Evolutionary conservation across 2,888 invertebrate species (phyloP).

Genomic region (Cryptus armator): DNA sequence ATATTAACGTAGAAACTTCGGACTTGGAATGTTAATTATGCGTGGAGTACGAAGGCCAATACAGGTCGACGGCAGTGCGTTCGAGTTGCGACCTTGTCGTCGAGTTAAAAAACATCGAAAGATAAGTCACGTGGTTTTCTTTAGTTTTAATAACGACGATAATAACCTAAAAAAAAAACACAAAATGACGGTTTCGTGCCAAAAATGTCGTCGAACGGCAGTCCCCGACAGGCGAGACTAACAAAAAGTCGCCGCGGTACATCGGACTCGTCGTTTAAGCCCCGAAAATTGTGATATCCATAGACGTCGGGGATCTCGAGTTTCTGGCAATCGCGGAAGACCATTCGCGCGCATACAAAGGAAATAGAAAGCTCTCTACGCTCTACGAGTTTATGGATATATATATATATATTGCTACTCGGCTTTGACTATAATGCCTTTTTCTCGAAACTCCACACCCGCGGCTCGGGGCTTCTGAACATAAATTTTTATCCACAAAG

Average conservation of each 20-base stretch:
- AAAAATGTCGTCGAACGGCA: constrained; percentile 3
- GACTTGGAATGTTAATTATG: constrained; percentile 1
- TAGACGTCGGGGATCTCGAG: not conserved
- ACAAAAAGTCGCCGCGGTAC: constrained; percentile 1
- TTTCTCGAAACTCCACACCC: not conserved
- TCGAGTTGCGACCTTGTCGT: not conserved
- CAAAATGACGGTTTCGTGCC: not conserved
- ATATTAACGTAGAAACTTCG: not conserved
- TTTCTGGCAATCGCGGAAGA: not conserved
- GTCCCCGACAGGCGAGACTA: not conserved
- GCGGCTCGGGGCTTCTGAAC: not conserved
- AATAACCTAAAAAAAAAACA: not conserved
- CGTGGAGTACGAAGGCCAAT: not conserved
- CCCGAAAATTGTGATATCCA: not conserved
- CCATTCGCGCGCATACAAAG: constrained; percentile 13
- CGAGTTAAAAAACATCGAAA: not conserved
- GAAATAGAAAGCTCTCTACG: constrained; percentile 3
- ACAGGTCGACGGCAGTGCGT: not conserved
- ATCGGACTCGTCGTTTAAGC: not conserved
- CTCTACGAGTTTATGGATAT: not conserved
- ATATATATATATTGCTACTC: not conserved
- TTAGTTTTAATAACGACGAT: not conserved
- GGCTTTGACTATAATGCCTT: not conserved
- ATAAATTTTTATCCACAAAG: constrained; percentile 8
- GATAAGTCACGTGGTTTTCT: not conserved